Percentiles rank a stretch among this genome's conserved stretches.
These are phyloP conservation scores for Machimus rusticus DNA, from an alignment of 2,888 invertebrate species.

Conservation along the genomic window DNA sequence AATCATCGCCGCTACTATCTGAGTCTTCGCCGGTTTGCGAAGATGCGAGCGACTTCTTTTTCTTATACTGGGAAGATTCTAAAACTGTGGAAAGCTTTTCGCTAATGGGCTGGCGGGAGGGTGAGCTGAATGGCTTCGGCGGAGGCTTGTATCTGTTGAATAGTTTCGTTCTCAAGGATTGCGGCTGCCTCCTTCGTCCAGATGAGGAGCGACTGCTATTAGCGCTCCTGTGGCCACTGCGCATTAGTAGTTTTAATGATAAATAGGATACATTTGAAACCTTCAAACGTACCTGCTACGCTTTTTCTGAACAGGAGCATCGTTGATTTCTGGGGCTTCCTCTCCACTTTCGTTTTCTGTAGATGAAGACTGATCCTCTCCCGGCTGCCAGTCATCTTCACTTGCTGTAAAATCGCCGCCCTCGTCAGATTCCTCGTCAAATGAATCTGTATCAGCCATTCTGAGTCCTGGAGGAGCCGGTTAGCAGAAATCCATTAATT, in stretches of 20 bases:
- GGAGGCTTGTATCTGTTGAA: conserved; percentile 59
- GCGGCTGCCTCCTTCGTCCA: background rate
- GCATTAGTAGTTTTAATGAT: background rate
- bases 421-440: conserved; percentile 52
- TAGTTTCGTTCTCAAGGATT: conserved; percentile 49
- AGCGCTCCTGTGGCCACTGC: background rate
- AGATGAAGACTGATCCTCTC: conserved; percentile 47
- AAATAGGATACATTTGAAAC: background rate
- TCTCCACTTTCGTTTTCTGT: conserved; percentile 54
- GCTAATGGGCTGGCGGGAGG: background rate
- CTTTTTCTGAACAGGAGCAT: background rate
- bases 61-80: conserved; percentile 20
- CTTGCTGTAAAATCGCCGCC: conserved; percentile 60
- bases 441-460: conserved; percentile 55
- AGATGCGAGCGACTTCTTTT: conserved; percentile 21
- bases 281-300: background rate
- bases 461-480: background rate
- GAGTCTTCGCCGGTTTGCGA: conserved; percentile 49
- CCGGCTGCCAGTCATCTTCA: conserved; percentile 60
- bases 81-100: background rate
- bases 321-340: background rate
- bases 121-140: conserved; percentile 51
- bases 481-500: background rate
- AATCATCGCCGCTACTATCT: conserved; percentile 65
- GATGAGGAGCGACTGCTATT: background rate